A percentile compares a stretch with the other conserved stretches of the same genome.
Evolutionary conservation across 1,140 invertebrate species (phyloP).

Genomic region (Bombus waltoni): DNA sequence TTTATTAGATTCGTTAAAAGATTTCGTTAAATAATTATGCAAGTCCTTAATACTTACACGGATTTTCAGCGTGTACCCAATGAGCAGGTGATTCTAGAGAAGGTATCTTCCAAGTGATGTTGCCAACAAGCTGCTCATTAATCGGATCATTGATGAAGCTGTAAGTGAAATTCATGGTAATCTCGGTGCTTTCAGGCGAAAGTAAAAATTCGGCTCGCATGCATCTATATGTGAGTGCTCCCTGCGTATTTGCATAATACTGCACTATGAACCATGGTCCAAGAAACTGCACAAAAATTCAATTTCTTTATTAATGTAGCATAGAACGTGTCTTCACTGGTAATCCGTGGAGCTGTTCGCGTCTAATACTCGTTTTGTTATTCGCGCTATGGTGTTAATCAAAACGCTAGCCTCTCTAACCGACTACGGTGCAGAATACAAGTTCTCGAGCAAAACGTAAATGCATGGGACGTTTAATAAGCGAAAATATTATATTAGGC

Average conservation of each 20-base stretch:
- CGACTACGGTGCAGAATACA: not conserved
- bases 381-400: constrained; percentile 48
- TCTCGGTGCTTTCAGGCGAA: constrained; percentile 81
- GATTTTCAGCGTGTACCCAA: constrained; percentile 92
- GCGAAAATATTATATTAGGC: too few species aligned
- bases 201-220: constrained; percentile 90
- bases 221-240: constrained; percentile 90
- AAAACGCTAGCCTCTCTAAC: not conserved
- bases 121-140: constrained; percentile 89
- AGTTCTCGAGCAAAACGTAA: not conserved
- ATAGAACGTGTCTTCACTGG: constrained; percentile 7
- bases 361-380: constrained; percentile 14
- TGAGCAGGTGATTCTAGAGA: constrained; percentile 88
- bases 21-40: not conserved
- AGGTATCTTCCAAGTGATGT: constrained; percentile 93
- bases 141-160: constrained; percentile 92
- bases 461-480: not conserved
- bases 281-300: constrained; percentile 84
- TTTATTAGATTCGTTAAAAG: too few species aligned
- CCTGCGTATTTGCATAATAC: constrained; percentile 93
- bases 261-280: constrained; percentile 92
- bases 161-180: constrained; percentile 94
- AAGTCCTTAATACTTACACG: constrained; percentile 84
- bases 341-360: constrained; percentile 17
- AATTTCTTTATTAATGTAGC: constrained; percentile 36